These are phyloP conservation scores for Pteropus alecto DNA, from an alignment of 2,113 vertebrate genomes.

Conservation along the genomic window DNA sequence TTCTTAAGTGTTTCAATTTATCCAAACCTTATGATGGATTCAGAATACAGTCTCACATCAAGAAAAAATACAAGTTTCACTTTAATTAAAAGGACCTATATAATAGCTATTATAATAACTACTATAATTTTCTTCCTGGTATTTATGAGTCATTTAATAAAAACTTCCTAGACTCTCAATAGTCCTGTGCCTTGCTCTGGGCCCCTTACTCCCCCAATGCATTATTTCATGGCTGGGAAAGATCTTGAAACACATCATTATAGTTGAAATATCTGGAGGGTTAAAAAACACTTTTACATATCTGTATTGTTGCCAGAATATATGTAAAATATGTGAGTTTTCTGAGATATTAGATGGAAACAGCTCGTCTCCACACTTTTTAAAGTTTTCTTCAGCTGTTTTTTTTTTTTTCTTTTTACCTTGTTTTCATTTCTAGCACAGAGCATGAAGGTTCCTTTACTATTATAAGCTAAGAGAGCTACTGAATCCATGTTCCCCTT, in stretches of 20 bases:
- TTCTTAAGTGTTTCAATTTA: conserved; percentile 50
- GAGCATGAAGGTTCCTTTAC: conserved; percentile 41
- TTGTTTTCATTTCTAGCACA: conserved; percentile 49
- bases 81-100: conserved; percentile 79
- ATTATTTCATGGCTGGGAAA: conserved; percentile 54
- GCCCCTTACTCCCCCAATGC: conserved; percentile 39
- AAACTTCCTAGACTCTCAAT: conserved; percentile 52
- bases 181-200: conserved; percentile 41
- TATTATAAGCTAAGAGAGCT: conserved; percentile 10
- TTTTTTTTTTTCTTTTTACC: background rate
- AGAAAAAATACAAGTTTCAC: conserved; percentile 61
- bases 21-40: conserved; percentile 11
- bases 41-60: conserved; percentile 7
- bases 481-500: conserved; percentile 38
- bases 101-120: conserved; percentile 34
- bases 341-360: background rate
- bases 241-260: conserved; percentile 71
- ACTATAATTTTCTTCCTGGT: conserved; percentile 74
- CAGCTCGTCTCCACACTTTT: conserved; percentile 46
- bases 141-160: conserved; percentile 72
- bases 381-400: conserved; percentile 22
- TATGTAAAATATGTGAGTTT: background rate
- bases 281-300: conserved; percentile 22
- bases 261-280: conserved; percentile 54
- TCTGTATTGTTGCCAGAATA: conserved; percentile 47